Percentiles rank a stretch among this genome's conserved stretches.
Conservation (phyloP, 2,797 vertebrate genomes). For the Falco concolor region DNA sequence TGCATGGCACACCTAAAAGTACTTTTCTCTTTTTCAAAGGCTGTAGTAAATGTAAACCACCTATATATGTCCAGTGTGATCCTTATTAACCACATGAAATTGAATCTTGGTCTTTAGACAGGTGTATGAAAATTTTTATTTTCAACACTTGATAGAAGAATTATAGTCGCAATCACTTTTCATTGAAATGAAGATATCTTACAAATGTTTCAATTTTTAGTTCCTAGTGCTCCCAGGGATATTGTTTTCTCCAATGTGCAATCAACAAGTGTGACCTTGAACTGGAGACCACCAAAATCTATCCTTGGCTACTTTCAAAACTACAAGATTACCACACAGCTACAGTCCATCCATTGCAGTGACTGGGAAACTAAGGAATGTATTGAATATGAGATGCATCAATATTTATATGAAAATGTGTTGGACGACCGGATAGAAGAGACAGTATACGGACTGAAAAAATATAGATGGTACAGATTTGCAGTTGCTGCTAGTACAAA, state of each 20-base stretch:
- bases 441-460: conserved; percentile 81
- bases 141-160: background rate
- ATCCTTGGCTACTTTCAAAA: conserved; percentile 85
- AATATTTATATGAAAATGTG: conserved; percentile 71
- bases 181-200: background rate
- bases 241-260: conserved; percentile 79
- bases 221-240: conserved; percentile 83
- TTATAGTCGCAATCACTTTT: background rate
- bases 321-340: conserved; percentile 84
- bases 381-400: conserved; percentile 74
- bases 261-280: conserved; percentile 83
- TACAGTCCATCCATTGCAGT: conserved; percentile 76
- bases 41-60: background rate
- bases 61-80: background rate
- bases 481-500: conserved; percentile 87
- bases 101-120: background rate
- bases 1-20: background rate
- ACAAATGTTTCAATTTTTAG: conserved; percentile 70
- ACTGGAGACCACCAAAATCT: conserved; percentile 81
- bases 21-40: background rate
- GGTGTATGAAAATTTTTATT: background rate
- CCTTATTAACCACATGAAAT: background rate
- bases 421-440: conserved; percentile 59
- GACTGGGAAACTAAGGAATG: conserved; percentile 74
- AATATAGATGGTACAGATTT: conserved; percentile 91